These are phyloP conservation scores for Otus sunia DNA, from an alignment of 2,113 vertebrate genomes.

Conservation along the genomic window DNA sequence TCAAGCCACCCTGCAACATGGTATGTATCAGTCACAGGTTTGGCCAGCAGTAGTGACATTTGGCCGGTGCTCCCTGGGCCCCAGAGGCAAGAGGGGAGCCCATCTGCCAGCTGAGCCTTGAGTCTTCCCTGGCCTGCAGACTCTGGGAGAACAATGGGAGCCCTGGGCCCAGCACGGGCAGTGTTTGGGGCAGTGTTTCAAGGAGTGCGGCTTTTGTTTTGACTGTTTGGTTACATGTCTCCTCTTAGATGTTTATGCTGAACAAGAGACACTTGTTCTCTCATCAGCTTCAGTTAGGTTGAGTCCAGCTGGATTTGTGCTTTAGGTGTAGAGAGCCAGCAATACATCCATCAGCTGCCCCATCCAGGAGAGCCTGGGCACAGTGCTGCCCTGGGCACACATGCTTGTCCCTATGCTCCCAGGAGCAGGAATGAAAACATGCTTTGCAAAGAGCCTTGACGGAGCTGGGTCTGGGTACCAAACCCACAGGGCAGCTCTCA, in stretches of 20 bases:
- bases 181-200: background rate
- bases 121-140: background rate
- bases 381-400: background rate
- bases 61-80: background rate
- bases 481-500: background rate
- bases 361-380: background rate
- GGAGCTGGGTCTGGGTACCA: background rate
- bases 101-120: background rate
- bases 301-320: constrained; percentile 9
- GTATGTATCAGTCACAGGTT: background rate
- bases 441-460: background rate
- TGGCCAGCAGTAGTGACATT: background rate
- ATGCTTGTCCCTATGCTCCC: background rate
- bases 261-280: constrained; percentile 37
- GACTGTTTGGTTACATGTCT: background rate
- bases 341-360: background rate
- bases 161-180: rapidly evolving
- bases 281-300: background rate
- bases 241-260: background rate
- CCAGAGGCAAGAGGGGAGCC: background rate
- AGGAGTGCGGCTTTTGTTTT: background rate
- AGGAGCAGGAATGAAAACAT: background rate
- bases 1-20: background rate
- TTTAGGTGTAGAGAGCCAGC: background rate
- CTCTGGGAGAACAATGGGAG: background rate